Evolutionary conservation across 1,140 invertebrate genomes (phyloP), one percentile per base, ranked within the genome.

Genomic region (Luehdorfia chinensis): DNA sequence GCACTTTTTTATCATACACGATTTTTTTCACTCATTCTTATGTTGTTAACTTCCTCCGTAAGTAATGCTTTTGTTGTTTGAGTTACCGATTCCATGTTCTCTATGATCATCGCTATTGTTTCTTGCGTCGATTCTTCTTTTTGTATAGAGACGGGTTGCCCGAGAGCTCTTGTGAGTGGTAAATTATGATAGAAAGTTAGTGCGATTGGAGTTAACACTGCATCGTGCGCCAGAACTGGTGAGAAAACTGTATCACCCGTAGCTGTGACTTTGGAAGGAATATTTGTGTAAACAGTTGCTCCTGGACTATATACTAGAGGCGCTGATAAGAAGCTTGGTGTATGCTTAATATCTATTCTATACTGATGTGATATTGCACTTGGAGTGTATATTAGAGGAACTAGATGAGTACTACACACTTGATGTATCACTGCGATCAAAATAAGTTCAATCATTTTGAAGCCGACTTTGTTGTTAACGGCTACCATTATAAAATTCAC

Each of bases 281-380:
- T 55, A 21, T 55, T 66, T n/a, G 48, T 48, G 28, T 59, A 61
- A 8, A 73, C 37, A 2, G 50, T 44, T 18, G 54, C 37, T 1
- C 50, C 54, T 2, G 73, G 71, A 48, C 54, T 74, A 30, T 80
- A 80, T 30, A 78, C 31, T 7, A 77, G 15, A 0, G 73, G 73
- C 0, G 59, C 23, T 5, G 66, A 43, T 37, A 76, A 32, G 11
- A 66, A 52, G 3, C 41, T 54, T 18, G 69, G 52, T 8, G 58
- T 47, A 32, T 75, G 67, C 30, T 65, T 76, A 12, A 80, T 66
- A 47, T 81, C 75, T 13, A 86, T 66, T 39, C 79, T 64, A 16
- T 78, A 81, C 47, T 80, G 70, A 59, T 77, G 67, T 11, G 77
- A 76, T 9, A 76, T 64, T 31, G 75, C 75, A 63, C 66, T 76